Conservation (phyloP, 2,888 invertebrate species). For the Tribolium freemani region DNA sequence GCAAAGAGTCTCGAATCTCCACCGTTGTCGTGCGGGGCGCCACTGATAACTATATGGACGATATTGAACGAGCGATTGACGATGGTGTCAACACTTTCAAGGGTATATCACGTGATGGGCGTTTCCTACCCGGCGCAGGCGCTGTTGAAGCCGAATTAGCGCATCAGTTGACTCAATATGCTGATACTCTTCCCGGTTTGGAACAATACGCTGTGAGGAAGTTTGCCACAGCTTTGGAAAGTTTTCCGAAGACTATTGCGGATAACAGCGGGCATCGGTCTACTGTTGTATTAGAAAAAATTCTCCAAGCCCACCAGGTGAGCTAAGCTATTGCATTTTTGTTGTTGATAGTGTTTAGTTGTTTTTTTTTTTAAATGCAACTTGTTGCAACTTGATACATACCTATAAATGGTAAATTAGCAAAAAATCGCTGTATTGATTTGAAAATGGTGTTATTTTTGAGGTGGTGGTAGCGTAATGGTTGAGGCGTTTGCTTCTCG, state of each 20-base stretch:
- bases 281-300: conserved; percentile 87
- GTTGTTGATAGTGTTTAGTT: background rate
- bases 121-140: conserved; percentile 93
- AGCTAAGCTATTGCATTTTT: conserved; percentile 10
- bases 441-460: too few species aligned
- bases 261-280: conserved; percentile 95
- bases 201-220: conserved; percentile 98
- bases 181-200: conserved; percentile 92
- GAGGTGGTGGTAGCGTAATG: too few species aligned
- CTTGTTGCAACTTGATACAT: too few species aligned
- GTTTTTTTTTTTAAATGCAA: too few species aligned
- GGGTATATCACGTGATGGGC: conserved; percentile 66
- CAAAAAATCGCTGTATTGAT: too few species aligned
- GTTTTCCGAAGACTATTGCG: conserved; percentile 91
- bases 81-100: conserved; percentile 99
- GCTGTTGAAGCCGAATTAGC: conserved; percentile 96
- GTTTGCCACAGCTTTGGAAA: conserved; percentile 91
- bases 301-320: conserved; percentile 93
- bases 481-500: too few species aligned
- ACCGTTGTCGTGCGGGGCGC: conserved; percentile 96
- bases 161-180: conserved; percentile 86
- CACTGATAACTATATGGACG: conserved; percentile 98
- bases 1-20: conserved; percentile 87
- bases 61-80: conserved; percentile 97
- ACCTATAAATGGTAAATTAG: too few species aligned